Percentiles rank a stretch among this genome's conserved stretches.
Conservation (phyloP, 2,113 vertebrate species). For the Origma solitaria region DNA sequence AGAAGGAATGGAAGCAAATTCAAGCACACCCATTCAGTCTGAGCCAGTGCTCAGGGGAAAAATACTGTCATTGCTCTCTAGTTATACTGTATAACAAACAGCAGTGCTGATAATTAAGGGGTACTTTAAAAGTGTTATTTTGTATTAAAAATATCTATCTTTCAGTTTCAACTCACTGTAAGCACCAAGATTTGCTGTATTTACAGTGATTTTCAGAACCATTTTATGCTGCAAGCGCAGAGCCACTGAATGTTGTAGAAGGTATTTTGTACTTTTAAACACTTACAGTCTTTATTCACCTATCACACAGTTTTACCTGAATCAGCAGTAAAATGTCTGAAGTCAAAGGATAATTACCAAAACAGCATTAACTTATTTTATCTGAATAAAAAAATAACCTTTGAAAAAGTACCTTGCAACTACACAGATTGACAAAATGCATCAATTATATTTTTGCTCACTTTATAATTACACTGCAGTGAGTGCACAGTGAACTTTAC, state of each 20-base stretch:
- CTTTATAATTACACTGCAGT: conserved; percentile 78
- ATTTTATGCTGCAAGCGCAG: not conserved
- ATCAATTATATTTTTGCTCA: conserved; percentile 77
- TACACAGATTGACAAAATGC: conserved; percentile 80
- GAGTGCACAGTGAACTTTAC: conserved; percentile 71
- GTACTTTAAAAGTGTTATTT: not conserved
- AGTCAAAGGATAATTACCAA: conserved; percentile 62
- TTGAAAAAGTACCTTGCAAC: conserved; percentile 82
- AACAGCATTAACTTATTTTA: conserved; percentile 76
- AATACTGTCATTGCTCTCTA: not conserved
- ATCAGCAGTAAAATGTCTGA: conserved; percentile 36
- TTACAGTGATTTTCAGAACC: not conserved
- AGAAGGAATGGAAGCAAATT: not conserved
- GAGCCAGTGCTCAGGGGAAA: not conserved
- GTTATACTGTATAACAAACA: not conserved
- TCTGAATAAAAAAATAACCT: conserved; percentile 75
- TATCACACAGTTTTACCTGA: not conserved
- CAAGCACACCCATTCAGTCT: not conserved
- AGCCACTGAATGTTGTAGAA: not conserved
- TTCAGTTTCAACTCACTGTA: not conserved
- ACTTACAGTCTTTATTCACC: conserved; percentile 4
- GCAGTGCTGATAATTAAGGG: not conserved
- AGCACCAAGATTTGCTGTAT: not conserved
- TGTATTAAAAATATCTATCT: not conserved
- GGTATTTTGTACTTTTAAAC: not conserved